Base-by-base conservation (phyloP, 1,140 invertebrate genomes). In the Stenopsyche tienmushanensis region DNA sequence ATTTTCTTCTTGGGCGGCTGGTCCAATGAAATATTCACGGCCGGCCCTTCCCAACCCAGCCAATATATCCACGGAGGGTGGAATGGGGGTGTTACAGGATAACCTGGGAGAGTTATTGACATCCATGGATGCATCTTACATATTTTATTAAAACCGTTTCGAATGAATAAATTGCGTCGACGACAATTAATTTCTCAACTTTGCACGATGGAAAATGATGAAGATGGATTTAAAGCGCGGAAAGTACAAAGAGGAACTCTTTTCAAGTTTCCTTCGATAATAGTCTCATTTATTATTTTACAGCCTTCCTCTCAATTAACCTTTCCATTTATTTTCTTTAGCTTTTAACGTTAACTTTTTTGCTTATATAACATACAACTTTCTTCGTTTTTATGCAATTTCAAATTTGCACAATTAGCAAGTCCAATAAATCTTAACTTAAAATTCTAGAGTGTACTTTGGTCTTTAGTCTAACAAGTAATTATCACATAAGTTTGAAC, bases 1-100 rank as follows among this genome's bases (percentile, higher is more conserved):
- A 53, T 53, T 53, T 53, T 26, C n/a, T 24, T 13, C 24, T 2
- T 49, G 20, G 17, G 45, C 15, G 8, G 50, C 24, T 24, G 21
- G 17, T 57, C 53, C 53, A 25, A 41, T 57, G 21, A 57, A 57
- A 57, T 57, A 57, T 57, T 57, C 53, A 57, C 13, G 20, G 15
- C 10, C 34, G 24, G 34, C 17, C 53, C 23, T 53, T 24, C 8
- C 47, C 10, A 20, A 23, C 15, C 15, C 3, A 23, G 47, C 15
- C 17, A 18, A 34, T 34, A 34, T 34, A 34, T 34, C 29, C 29
- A n/a, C n/a, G n/a, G n/a, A 20, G 21, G 47, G 15, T 15, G 2
- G 47, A 18, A 49, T 20, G 2, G 47, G 15, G 47, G 21, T 20
- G 21, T 2, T 1, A 17, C 15, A 10, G 10, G 3, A 18, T 49